Evolutionary conservation across 1,140 invertebrate species (phyloP).

Genomic region (Bombus ignitus): DNA sequence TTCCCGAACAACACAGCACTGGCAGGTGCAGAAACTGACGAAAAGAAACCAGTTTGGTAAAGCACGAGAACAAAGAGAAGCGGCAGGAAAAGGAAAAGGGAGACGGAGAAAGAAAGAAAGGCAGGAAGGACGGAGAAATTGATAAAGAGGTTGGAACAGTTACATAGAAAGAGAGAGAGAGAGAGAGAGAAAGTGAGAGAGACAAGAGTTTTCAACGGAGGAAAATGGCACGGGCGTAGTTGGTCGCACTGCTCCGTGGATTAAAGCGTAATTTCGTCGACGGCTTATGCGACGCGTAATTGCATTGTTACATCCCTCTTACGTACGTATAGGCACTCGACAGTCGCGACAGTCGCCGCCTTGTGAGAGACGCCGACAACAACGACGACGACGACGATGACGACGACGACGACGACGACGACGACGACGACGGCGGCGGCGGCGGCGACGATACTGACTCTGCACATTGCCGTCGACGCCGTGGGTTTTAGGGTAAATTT

Average conservation of each 20-base stretch:
- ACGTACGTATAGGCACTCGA: slow-evolving; percentile 66
- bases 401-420: slow-evolving; percentile 14
- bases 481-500: slow-evolving; percentile 77
- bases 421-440: neutral
- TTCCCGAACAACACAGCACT: slow-evolving; percentile 37
- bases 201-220: slow-evolving; percentile 37
- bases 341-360: slow-evolving; percentile 33
- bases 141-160: too few relatives aligned
- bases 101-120: neutral
- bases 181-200: neutral
- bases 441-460: slow-evolving; percentile 32
- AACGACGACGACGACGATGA: neutral
- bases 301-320: slow-evolving; percentile 80
- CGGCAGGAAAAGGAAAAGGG: neutral
- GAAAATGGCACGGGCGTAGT: slow-evolving; percentile 42
- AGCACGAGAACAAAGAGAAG: neutral
- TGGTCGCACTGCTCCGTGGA: slow-evolving; percentile 62
- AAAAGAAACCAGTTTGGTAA: slow-evolving; percentile 38
- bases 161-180: neutral
- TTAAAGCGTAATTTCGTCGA: slow-evolving; percentile 80
- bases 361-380: slow-evolving; percentile 6
- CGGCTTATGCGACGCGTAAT: slow-evolving; percentile 80
- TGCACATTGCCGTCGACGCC: slow-evolving; percentile 39
- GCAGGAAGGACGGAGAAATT: too few relatives aligned
- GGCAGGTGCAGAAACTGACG: neutral